Base-by-base conservation (phyloP, 1,140 invertebrate genomes). In the Wasmannia auropunctata region DNA sequence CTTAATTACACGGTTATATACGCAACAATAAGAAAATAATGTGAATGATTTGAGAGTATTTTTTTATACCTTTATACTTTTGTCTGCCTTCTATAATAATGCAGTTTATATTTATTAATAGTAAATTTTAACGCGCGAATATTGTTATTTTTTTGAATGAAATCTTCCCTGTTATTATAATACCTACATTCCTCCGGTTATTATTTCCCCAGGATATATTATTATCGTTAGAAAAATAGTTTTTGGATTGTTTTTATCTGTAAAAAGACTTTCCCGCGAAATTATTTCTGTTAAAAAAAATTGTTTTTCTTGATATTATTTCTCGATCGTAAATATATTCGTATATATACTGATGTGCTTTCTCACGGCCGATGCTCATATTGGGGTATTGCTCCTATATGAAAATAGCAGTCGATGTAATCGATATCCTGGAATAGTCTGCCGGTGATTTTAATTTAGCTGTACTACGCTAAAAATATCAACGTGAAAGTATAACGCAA, bases 251-350 rank as follows among this genome's bases (percentile, higher is more conserved):
- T 54, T 56, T 22, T 74, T 31, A 11, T 54, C 25, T 0, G 7
- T 19, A 58, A 40, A 74, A 54, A 25, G 16, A 58, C 25, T 58
- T 28, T 7, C 4, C 4, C 22, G 51, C 34, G 8, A 28, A 76
- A 43, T 76, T 76, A 76, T 43, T 60, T 76, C 37, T n/a, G 22
- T 60, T 28, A n/a, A 51, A 76, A n/a, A 51, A 76, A 62, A 62
- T 43, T 31, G 19, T 79, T 37, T 79, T 37, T 37, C 43, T 34
- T 8, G 31, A 79, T 34, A 77, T 77, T 22, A 31, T 31, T 76
- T 62, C 37, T 62, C 54, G 16, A 60, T n/a, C 37, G 31, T 40
- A 76, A 76, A 43, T 76, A 22, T 43, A 28, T 58, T n/a, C n/a
- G 3, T 74, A 51, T 16, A 51, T 31, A 58, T 25, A n/a, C 34